Percentiles rank a stretch among this genome's conserved stretches.
Evolutionary conservation across 1,140 invertebrate species (phyloP).

Genomic region (Thaumatotibia leucotreta): DNA sequence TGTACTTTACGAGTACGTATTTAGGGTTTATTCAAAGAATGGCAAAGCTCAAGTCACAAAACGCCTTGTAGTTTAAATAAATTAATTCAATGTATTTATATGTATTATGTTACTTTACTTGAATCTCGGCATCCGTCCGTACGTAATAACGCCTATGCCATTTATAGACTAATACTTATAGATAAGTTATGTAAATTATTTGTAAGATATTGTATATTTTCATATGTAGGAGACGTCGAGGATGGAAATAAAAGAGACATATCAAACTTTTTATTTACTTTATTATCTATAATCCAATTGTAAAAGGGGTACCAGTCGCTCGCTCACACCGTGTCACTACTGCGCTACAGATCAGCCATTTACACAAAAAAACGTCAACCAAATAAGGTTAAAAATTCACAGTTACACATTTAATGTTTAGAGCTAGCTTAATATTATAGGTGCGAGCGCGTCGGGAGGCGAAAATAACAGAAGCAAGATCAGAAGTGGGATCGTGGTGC

Average conservation of each 20-base stretch:
- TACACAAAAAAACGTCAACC: conserved; percentile 74
- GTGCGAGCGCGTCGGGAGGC: conserved; percentile 45
- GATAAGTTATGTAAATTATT: conserved; percentile 25
- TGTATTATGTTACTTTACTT: too few relatives aligned
- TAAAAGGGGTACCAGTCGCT: conserved; percentile 73
- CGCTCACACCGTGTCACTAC: conserved; percentile 70
- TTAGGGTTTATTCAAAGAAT: background rate
- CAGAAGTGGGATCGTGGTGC: conserved; percentile 16
- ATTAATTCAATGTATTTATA: background rate
- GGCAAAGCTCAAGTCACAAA: background rate
- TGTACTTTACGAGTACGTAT: background rate
- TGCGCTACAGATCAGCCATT: conserved; percentile 67
- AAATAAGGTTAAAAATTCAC: conserved; percentile 72
- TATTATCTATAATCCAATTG: conserved; percentile 74
- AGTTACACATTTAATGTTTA: conserved; percentile 75
- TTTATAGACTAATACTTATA: background rate
- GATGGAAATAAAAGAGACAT: conserved; percentile 45
- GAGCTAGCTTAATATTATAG: conserved; percentile 56
- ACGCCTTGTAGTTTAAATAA: background rate
- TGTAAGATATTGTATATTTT: conserved; percentile 42
- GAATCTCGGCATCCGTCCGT: background rate
- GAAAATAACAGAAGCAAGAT: conserved; percentile 25
- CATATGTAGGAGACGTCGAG: conserved; percentile 27
- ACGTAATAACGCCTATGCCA: background rate
- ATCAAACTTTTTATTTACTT: conserved; percentile 70